A percentile compares a stretch with the other conserved stretches of the same genome.
Evolutionary conservation across 2,797 vertebrate genomes (phyloP).

Genomic region (Lophura swinhoii): DNA sequence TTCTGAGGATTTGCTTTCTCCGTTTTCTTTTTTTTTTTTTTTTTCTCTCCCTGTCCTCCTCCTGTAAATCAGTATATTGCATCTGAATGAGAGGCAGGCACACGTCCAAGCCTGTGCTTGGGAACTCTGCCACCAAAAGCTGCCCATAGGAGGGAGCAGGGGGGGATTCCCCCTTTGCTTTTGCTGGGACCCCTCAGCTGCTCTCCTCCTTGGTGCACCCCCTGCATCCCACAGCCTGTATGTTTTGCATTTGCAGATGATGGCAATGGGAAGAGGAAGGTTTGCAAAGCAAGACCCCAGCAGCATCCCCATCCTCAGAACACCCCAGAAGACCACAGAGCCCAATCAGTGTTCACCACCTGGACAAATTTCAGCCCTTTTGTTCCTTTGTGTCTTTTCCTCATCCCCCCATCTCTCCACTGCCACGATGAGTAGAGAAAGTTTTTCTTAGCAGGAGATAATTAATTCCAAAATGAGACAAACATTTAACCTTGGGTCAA

Average conservation of each 20-base stretch:
- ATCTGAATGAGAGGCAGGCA: background rate
- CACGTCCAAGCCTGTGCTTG: background rate
- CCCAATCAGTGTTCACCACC: background rate
- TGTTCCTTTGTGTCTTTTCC: background rate
- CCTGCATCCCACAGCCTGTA: rapidly evolving
- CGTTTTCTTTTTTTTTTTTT: background rate
- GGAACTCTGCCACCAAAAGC: background rate
- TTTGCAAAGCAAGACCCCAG: background rate
- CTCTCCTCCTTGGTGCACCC: background rate
- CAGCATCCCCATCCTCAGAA: background rate
- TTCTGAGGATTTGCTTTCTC: conserved; percentile 21
- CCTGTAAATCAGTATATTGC: background rate
- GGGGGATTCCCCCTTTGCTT: background rate
- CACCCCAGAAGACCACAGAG: background rate
- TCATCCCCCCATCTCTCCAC: no score
- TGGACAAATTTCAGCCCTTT: background rate
- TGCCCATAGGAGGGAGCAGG: rapidly evolving
- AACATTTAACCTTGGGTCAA: conserved; percentile 31
- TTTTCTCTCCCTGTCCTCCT: rapidly evolving
- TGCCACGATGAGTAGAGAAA: background rate
- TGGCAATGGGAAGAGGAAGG: background rate
- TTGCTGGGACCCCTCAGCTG: rapidly evolving
- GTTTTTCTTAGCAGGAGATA: background rate
- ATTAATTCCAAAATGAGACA: background rate
- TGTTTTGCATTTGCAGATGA: background rate